Base-by-base conservation (phyloP, 1,140 invertebrate genomes). In the Conus ventricosus region DNA sequence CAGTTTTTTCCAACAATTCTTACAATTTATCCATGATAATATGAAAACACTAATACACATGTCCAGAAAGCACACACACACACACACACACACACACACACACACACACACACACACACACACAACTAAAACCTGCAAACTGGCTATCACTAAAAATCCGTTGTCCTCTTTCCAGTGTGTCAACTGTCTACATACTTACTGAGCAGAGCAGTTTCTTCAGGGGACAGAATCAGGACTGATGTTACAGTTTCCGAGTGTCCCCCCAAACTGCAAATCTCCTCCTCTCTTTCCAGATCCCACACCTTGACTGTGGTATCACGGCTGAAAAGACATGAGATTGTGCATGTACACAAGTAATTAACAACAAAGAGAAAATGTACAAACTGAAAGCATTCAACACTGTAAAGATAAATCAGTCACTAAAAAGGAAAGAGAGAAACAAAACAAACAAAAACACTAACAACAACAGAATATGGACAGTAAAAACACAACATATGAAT, bases 221-320 rank as follows among this genome's bases (percentile, higher is more conserved):
- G 15, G 39, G 90, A 88, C 20, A 94, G 80, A 60, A 94, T 87
- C 20, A 89, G 27, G 8, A 93, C 89, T 89, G 89, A 90, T 25
- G 91, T 93, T 1, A 94, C 92, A 55, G 85, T 89, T 27, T 90
- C 92, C 4, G 92, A 93, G 85, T 94, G 94, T 57, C 94, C 93
- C 55, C 93, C 92, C 67, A 94, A 86, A 88, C 90, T 94, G 23
- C 87, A 54, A 6, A 92, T 54, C 67, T 93, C 91, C 80, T 84
- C 71, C 25, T 91, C 87, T 71, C 87, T 91, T 2, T 88, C 78
- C 39, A 92, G 27, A 87, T 92, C 88, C 94, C 94, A 94, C 17
- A 93, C 90, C 84, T 93, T 93, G 39, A 93, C 90, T 51, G 93
- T 94, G 39, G 94, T 94, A 85, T 94, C 94, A n/a, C 93, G 93